Evolutionary conservation across 2,797 vertebrate species (phyloP), one percentile per base, ranked within the genome.

Genomic region (Danionella dracula): DNA sequence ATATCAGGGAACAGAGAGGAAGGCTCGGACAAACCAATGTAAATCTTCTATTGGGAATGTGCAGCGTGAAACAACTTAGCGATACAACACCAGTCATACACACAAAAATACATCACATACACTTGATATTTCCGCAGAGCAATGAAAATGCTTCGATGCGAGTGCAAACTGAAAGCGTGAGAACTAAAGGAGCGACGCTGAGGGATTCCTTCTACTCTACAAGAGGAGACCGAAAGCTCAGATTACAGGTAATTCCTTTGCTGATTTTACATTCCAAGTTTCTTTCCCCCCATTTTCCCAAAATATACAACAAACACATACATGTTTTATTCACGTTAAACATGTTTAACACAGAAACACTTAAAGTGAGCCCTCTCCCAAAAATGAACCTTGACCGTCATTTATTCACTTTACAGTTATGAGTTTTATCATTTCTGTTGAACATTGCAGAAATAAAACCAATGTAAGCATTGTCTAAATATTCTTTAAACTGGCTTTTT

Each of bases 181-280:
- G 46, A 44, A 32, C 5, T 70, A 79, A 66, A 73, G 76, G 71
- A 83, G 83, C 83, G 86, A 87, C 86, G 88, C 86, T 89, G 82
- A 85, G 79, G 75, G 77, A 15, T 75, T 67, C 71, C 72, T 70
- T 73, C 64, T 62, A 63, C 58, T 19, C 69, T 56, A 71, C 76
- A 80, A 79, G 77, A 41, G 78, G 75, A 70, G 66, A 62, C 71
- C 55, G 72, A 76, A 70, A 68, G 44, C 50, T 71, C 57, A 65
- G 57, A 79, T 77, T 61, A 76, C 65, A 72, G 19, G 73, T 27
- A 29, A 78, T 73, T 81, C 38, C 80, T 86, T 80, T 81, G 72
- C 76, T 75, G 60, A 71, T 83, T 82, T 86, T 88, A 90, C 88
- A 91, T 90, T 90, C 87, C 86, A 85, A 78, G 72, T 66, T 74